Conservation (phyloP, 2,113 vertebrate genomes). For the Micromys minutus region DNA sequence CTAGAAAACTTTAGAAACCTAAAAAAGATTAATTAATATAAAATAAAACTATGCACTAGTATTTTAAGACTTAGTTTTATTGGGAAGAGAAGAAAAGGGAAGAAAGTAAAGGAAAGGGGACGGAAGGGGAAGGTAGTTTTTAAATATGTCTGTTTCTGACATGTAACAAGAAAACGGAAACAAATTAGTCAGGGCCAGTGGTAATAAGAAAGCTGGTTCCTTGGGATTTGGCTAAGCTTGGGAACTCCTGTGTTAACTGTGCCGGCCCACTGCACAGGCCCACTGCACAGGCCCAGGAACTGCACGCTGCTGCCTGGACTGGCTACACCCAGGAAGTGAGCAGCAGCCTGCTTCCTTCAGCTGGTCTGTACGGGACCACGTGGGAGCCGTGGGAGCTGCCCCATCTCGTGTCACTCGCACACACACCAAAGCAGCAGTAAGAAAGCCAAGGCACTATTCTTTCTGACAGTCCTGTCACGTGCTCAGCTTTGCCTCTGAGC, state of each 20-base stretch:
- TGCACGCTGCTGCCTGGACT: too few species aligned
- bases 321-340: neutral
- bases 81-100: neutral
- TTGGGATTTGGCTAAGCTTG: neutral
- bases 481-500: neutral
- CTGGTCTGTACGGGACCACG: neutral
- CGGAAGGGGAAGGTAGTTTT: neutral
- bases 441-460: neutral
- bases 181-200: neutral
- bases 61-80: neutral
- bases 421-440: neutral
- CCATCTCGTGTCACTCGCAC: neutral
- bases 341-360: neutral
- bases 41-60: constrained; percentile 10
- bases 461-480: neutral
- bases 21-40: neutral
- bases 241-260: neutral
- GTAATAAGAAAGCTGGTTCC: neutral
- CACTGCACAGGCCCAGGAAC: too few species aligned
- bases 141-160: neutral
- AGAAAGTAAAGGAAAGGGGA: too few species aligned
- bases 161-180: neutral
- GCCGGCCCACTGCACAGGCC: neutral
- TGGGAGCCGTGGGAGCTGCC: neutral
- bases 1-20: constrained; percentile 10